Evolutionary conservation across 1,140 invertebrate species (phyloP), one percentile per base, ranked within the genome.

Genomic region (Rhopalosiphum padi): DNA sequence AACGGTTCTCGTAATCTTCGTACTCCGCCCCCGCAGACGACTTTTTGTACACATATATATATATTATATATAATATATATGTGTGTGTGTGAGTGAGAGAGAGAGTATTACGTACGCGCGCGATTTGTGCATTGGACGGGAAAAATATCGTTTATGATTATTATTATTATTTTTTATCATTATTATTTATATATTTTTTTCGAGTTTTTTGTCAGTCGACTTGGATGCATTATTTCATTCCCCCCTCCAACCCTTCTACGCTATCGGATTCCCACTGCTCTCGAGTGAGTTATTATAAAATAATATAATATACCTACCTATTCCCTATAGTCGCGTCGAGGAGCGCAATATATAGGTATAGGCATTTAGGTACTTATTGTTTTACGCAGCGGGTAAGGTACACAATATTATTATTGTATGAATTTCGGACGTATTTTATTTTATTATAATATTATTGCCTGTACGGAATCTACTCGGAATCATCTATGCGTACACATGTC

Each of bases 61-160:
- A 55, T 55, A n/a, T n/a, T n/a, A n/a, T n/a, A n/a, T n/a, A n/a
- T n/a, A n/a, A n/a, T n/a, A 55, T 25, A 55, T 25, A 2, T 30
- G 9, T 30, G 30, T 11, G 11, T 51, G 48, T 51, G 48, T 18
- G 48, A 46, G n/a, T n/a, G n/a, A n/a, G n/a, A n/a, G n/a, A n/a
- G n/a, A n/a, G n/a, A n/a, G 46, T 11, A 46, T 46, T 46, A 46
- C 46, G 55, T 60, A 5, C 8, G 8, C 23, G 7, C 55, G 60
- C 30, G 60, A n/a, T 68, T n/a, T 68, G 60, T n/a, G 60, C 60
- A n/a, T n/a, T 18, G 60, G 60, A 77, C 60, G 15, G 60, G 60
- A 77, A 77, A 77, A 77, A 77, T 35, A 77, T 77, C 60, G 60
- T 77, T 77, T 77, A n/a, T 77, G 60, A 77, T n/a, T 77, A 11